Conservation (phyloP, 2,888 invertebrate species). For the Schizotus pectinicornis region DNA sequence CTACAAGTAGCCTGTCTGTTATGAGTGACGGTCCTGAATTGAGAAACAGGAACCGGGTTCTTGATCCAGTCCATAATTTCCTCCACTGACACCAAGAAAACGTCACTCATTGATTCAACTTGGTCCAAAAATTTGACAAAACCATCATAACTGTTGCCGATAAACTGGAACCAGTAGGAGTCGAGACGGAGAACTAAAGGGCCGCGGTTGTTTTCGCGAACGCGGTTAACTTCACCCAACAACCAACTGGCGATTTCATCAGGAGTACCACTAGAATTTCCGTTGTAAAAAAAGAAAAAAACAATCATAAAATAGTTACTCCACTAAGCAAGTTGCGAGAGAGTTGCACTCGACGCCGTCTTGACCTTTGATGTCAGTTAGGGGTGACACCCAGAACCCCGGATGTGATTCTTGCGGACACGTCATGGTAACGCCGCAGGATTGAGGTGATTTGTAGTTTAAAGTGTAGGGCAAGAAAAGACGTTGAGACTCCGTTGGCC, state of each 20-base stretch:
- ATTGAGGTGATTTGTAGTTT: conserved; percentile 64
- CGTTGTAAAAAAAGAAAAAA: no score
- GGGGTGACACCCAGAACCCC: conserved; percentile 71
- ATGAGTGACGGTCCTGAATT: conserved; percentile 33
- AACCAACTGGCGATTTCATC: conserved; percentile 56
- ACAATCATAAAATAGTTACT: conserved; percentile 55
- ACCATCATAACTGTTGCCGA: conserved; percentile 47
- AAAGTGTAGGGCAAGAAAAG: conserved; percentile 74
- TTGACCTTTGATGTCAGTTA: conserved; percentile 64
- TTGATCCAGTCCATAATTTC: conserved; percentile 58
- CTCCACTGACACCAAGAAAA: conserved; percentile 57
- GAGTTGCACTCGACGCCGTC: conserved; percentile 62
- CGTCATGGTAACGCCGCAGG: conserved; percentile 61
- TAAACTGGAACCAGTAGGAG: conserved; percentile 58
- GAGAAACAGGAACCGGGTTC: conserved; percentile 50
- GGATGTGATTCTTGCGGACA: conserved; percentile 66
- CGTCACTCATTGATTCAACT: conserved; percentile 47
- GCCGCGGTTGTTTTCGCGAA: conserved; percentile 50
- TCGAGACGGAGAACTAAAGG: conserved; percentile 15
- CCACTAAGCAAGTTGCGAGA: conserved; percentile 62
- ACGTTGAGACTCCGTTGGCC: conserved; percentile 62
- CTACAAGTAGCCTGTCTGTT: conserved; percentile 36
- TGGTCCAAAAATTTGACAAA: conserved; percentile 53
- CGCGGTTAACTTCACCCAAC: conserved; percentile 56
- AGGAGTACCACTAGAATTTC: conserved; percentile 45